Percentiles rank a stretch among this genome's conserved stretches.
Evolutionary conservation across 2,113 vertebrate genomes (phyloP).

Genomic region (Abramis brama): DNA sequence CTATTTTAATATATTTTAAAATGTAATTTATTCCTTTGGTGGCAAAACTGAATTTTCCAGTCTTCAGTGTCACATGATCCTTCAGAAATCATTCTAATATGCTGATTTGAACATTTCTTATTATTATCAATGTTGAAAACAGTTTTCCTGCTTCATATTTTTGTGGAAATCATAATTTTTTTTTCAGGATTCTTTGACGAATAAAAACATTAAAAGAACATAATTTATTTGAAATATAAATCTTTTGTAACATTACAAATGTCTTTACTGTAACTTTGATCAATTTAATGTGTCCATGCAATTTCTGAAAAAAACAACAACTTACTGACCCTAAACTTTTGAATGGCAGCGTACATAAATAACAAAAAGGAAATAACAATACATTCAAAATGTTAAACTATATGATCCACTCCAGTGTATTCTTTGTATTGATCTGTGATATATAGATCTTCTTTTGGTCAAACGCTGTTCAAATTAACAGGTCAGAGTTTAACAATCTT

Average conservation of each 20-base stretch:
- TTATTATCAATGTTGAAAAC: background rate
- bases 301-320: too few species aligned
- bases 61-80: background rate
- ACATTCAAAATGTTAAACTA: background rate
- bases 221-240: background rate
- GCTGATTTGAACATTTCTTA: background rate
- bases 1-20: background rate
- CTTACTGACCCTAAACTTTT: too few species aligned
- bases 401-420: too few species aligned
- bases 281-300: too few species aligned
- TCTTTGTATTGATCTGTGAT: background rate
- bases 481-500: background rate
- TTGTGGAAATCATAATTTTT: background rate
- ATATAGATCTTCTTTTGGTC: background rate
- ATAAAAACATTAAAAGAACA: background rate
- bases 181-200: background rate
- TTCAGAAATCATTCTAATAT: background rate
- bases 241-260: background rate
- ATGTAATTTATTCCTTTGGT: background rate
- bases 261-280: background rate
- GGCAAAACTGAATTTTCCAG: background rate
- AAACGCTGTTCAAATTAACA: background rate
- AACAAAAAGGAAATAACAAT: too few species aligned
- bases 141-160: background rate
- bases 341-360: too few species aligned